Conservation (phyloP, 2,888 invertebrate species). For the Sinohyriopsis cumingii region DNA sequence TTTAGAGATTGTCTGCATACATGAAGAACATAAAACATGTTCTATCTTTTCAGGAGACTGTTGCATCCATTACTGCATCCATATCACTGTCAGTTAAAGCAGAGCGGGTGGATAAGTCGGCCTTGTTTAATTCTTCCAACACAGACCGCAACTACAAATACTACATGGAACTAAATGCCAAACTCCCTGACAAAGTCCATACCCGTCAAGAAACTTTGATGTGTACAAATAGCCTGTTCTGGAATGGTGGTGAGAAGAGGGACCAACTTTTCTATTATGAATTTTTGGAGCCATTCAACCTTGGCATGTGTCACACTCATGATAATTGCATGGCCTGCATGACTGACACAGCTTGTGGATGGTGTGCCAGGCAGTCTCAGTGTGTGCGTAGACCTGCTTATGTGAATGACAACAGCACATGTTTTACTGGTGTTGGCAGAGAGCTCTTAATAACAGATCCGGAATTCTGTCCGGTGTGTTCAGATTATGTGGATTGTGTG, state of each 20-base stretch:
- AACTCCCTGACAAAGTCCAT: background rate
- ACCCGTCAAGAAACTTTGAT: conserved; percentile 1
- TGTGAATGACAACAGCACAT: background rate
- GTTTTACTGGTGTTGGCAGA: conserved; percentile 1
- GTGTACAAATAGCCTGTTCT: background rate
- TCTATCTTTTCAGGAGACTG: conserved; percentile 45
- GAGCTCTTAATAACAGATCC: conserved; percentile 85
- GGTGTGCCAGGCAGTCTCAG: conserved; percentile 80
- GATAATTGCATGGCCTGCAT: conserved; percentile 90
- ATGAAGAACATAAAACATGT: too few relatives aligned
- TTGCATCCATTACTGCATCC: conserved; percentile 37
- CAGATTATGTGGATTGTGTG: conserved; percentile 90
- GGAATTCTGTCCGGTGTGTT: conserved; percentile 88
- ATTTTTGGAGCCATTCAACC: conserved; percentile 86
- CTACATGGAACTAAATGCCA: conserved; percentile 51
- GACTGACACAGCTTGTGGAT: conserved; percentile 90
- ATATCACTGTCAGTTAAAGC: background rate
- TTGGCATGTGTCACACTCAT: conserved; percentile 80
- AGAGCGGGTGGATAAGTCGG: too few relatives aligned
- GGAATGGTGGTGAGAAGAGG: conserved; percentile 22
- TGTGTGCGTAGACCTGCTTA: conserved; percentile 3
- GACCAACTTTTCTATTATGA: conserved; percentile 59
- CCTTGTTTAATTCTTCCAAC: conserved; percentile 35
- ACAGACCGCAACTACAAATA: conserved; percentile 57
- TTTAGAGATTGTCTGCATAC: too few relatives aligned